Evolutionary conservation across 2,113 vertebrate species (phyloP).

Genomic region (Anguilla rostrata): DNA sequence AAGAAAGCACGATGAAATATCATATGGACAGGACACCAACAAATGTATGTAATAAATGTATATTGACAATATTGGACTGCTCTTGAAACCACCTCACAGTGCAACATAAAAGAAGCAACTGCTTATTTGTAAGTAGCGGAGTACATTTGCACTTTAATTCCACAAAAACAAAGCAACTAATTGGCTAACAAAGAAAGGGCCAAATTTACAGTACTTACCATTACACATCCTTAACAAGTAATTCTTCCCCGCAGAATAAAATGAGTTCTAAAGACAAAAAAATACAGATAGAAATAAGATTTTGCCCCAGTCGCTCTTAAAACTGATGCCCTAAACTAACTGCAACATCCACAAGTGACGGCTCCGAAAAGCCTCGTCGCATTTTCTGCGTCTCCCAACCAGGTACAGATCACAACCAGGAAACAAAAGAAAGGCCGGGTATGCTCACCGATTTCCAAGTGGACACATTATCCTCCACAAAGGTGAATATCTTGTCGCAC

Average conservation of each 20-base stretch:
- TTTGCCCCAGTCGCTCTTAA: not conserved
- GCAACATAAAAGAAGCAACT: no score
- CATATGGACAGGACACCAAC: no score
- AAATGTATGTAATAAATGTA: no score
- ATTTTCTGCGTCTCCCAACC: not conserved
- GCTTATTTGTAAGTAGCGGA: not conserved
- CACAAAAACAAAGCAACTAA: not conserved
- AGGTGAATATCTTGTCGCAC: constrained; percentile 95
- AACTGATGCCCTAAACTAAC: not conserved
- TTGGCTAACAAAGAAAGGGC: not conserved
- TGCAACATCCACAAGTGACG: not conserved
- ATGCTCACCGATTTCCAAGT: constrained; percentile 94
- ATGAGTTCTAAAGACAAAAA: constrained; percentile 78
- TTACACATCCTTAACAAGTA: constrained; percentile 98
- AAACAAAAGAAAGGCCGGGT: not conserved
- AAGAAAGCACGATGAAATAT: no score
- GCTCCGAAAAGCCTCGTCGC: not conserved
- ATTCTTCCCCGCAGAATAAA: constrained; percentile 97
- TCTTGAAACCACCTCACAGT: no score
- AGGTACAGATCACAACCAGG: not conserved
- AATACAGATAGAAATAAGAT: constrained; percentile 20
- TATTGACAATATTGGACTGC: no score
- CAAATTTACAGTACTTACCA: constrained; percentile 70
- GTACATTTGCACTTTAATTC: not conserved
- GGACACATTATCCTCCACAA: constrained; percentile 96